Evolutionary conservation across 2,113 vertebrate species (phyloP).

Genomic region (Erpornis zantholeuca): DNA sequence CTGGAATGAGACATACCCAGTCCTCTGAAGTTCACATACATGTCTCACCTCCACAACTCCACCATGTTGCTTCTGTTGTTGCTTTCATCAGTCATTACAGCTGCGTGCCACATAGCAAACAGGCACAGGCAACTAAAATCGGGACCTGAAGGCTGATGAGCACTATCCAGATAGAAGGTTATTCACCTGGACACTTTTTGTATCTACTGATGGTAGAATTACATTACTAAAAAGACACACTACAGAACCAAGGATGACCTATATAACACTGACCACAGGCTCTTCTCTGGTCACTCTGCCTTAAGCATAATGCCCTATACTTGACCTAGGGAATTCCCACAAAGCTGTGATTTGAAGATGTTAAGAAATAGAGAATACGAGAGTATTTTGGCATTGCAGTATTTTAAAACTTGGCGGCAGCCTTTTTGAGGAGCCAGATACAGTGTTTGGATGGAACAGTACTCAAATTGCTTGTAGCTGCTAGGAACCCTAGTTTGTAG

Average conservation of each 20-base stretch:
- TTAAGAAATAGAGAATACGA: background rate
- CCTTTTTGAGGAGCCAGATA: background rate
- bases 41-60: background rate
- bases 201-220: background rate
- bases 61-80: background rate
- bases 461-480: background rate
- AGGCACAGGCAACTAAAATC: background rate
- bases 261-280: background rate
- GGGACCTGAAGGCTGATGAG: background rate
- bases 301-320: background rate
- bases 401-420: background rate
- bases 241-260: background rate
- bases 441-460: background rate
- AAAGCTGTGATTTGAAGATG: background rate
- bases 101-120: fast-evolving
- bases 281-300: background rate
- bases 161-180: background rate
- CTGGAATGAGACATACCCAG: background rate
- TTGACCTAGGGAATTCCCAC: background rate
- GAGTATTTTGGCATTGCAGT: background rate
- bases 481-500: background rate
- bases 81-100: background rate
- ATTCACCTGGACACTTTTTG: background rate
- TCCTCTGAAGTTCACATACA: background rate
- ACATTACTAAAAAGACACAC: background rate